phyloP scores from a whole-genome alignment of 1,140 invertebrate species.

The Stegodyphus mimosarum region DNA sequence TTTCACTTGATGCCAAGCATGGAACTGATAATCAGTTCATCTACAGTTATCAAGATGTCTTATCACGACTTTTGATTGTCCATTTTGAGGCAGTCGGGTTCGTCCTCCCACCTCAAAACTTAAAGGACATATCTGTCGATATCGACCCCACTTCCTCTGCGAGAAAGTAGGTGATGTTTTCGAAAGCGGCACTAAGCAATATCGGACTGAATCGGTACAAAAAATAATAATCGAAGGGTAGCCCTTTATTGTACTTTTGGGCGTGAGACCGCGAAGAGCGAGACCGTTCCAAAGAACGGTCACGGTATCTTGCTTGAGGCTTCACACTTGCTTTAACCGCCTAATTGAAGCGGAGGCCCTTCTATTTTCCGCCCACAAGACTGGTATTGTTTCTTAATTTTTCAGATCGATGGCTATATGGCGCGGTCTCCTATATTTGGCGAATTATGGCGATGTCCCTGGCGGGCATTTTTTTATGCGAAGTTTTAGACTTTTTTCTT shows the following conservation, averaged over 20 bases:
- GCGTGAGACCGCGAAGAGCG: not conserved
- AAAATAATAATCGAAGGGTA: not conserved
- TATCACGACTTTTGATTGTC: too few species aligned
- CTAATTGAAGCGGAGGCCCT: not conserved
- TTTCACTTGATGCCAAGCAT: too few species aligned
- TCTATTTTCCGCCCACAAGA: not conserved
- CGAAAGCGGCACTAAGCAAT: not conserved
- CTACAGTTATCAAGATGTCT: too few species aligned
- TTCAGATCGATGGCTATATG: not conserved
- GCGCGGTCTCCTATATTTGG: not conserved
- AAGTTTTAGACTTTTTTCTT: too few species aligned
- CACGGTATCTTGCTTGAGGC: not conserved
- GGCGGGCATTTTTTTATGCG: too few species aligned
- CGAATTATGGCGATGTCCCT: not conserved
- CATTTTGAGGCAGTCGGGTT: too few species aligned
- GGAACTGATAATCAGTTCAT: too few species aligned
- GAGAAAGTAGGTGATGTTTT: not conserved
- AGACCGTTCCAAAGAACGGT: not conserved
- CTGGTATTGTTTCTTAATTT: conserved; percentile 13
- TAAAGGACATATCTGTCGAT: too few species aligned
- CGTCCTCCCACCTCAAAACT: too few species aligned
- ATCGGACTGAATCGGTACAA: too few species aligned
- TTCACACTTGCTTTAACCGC: conserved; percentile 10
- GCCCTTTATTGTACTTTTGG: conserved; percentile 20
- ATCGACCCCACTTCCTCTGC: too few species aligned